Base-by-base conservation (phyloP, 1,140 invertebrate species). In the Zaprionus davidi region DNA sequence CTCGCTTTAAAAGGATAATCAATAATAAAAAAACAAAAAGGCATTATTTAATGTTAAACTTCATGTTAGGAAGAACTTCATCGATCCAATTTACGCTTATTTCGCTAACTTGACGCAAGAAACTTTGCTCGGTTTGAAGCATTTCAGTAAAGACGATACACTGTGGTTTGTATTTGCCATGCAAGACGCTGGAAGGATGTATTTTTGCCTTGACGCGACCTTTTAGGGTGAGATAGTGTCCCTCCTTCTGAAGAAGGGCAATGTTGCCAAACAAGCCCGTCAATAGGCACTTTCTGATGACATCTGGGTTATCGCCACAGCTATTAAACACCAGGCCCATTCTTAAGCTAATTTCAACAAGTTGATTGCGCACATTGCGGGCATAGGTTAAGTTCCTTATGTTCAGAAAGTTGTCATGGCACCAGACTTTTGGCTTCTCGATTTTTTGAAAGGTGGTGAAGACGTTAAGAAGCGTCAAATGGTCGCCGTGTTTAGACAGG, bases 81-180 rank as follows among this genome's bases (percentile, higher is more conserved):
- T 92, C 81, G 38, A 98, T 92, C 97, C 97, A 98, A 15, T 96
- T 94, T 1, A 95, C 93, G 81, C 97, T 95, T 44, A 98, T 95
- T 34, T 94, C 94, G 15, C 95, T 96, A 53, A 96, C 94, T 82
- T 94, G 95, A 49, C 96, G 94, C 79, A 99, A 95, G 93, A 97
- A 99, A 79, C 96, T 95, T 82, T 96, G 97, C 41, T 94, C 95
- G 0, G 98, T 99, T 82, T 97, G 95, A 13, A 99, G 95, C 41
- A 99, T 94, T 94, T 99, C 98, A 1, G 96, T 97, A 92, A 97
- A 99, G 7, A 99, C 93, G n/a, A 99, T 94, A 71, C 95, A 96
- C 26, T 95, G 94, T 1, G 97, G 96, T 81, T 96, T 95, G 56
- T 95, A 95, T 44, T 95, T 93, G 13, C 90, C 85, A 55, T 82